phyloP scores from a whole-genome alignment of 2,888 invertebrate genomes.

The Serrognathus titanus region DNA sequence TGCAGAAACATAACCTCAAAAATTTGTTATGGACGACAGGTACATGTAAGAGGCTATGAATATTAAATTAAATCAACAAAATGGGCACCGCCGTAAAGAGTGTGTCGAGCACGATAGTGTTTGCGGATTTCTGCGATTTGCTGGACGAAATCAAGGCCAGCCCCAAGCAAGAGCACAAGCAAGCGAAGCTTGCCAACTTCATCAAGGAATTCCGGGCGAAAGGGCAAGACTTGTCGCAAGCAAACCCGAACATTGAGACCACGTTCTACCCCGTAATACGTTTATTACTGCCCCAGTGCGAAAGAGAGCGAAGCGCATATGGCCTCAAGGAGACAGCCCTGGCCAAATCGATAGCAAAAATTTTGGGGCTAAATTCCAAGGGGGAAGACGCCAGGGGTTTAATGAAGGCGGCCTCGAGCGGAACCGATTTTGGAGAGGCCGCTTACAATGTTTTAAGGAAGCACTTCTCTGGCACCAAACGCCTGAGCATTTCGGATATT shows the following conservation, averaged over 20 bases:
- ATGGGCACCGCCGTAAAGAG: background rate
- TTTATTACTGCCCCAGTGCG: slow-evolving; percentile 73
- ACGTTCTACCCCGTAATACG: slow-evolving; percentile 73
- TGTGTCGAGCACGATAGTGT: slow-evolving; percentile 13
- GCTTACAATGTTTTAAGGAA: slow-evolving; percentile 68
- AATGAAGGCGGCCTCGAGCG: slow-evolving; percentile 2
- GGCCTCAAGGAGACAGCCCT: slow-evolving; percentile 78
- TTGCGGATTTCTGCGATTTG: slow-evolving; percentile 12
- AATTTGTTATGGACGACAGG: no score
- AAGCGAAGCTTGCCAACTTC: slow-evolving; percentile 7
- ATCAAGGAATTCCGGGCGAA: slow-evolving; percentile 7
- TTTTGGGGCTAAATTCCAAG: slow-evolving; percentile 62
- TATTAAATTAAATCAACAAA: background rate
- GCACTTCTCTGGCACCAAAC: slow-evolving; percentile 49
- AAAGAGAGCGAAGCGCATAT: slow-evolving; percentile 76
- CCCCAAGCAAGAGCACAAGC: slow-evolving; percentile 5
- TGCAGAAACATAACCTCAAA: no score
- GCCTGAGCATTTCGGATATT: slow-evolving; percentile 65
- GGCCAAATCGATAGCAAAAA: slow-evolving; percentile 68
- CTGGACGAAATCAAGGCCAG: slow-evolving; percentile 8
- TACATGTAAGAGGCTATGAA: no score
- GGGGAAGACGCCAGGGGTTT: slow-evolving; percentile 2
- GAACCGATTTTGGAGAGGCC: slow-evolving; percentile 77
- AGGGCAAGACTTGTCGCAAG: slow-evolving; percentile 40
- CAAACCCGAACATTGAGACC: slow-evolving; percentile 44